phyloP scores from a whole-genome alignment of 2,888 invertebrate species.

The Yponomeuta cagnagella region DNA sequence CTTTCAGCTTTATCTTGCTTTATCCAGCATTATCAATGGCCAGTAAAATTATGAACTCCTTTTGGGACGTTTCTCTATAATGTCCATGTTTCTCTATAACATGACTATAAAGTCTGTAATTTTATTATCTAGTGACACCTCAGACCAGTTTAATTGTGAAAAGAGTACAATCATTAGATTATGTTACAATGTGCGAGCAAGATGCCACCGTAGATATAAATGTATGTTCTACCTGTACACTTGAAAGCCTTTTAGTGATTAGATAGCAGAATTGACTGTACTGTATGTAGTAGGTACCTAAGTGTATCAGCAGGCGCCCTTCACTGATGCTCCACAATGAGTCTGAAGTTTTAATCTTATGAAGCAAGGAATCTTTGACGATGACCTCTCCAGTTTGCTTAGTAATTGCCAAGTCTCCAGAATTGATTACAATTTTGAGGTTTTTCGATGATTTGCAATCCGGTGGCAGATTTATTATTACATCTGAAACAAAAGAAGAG shows the following conservation, averaged over 20 bases:
- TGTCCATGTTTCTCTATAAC: too few species aligned
- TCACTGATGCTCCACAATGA: conserved; percentile 85
- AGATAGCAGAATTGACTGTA: conserved; percentile 14
- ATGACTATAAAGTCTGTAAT: too few species aligned
- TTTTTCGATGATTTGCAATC: conserved; percentile 79
- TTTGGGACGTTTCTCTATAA: too few species aligned
- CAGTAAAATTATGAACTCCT: too few species aligned
- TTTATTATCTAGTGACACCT: too few species aligned
- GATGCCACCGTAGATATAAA: too few species aligned
- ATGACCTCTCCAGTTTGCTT: conserved; percentile 56
- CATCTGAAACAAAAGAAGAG: conserved; percentile 61
- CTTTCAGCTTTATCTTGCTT: too few species aligned
- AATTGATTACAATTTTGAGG: conserved; percentile 78
- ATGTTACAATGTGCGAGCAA: too few species aligned
- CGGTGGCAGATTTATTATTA: conserved; percentile 77
- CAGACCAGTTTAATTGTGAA: too few species aligned
- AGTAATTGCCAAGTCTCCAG: conserved; percentile 46
- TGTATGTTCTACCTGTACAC: too few species aligned
- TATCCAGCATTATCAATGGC: too few species aligned
- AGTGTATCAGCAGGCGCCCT: conserved; percentile 76
- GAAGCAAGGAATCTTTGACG: conserved; percentile 79
- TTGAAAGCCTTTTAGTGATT: not conserved
- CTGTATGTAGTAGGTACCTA: conserved; percentile 42
- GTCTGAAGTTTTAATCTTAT: conserved; percentile 81
- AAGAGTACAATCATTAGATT: too few species aligned